Evolutionary conservation across 2,888 invertebrate genomes (phyloP).

Genomic region (Tineola bisselliella): DNA sequence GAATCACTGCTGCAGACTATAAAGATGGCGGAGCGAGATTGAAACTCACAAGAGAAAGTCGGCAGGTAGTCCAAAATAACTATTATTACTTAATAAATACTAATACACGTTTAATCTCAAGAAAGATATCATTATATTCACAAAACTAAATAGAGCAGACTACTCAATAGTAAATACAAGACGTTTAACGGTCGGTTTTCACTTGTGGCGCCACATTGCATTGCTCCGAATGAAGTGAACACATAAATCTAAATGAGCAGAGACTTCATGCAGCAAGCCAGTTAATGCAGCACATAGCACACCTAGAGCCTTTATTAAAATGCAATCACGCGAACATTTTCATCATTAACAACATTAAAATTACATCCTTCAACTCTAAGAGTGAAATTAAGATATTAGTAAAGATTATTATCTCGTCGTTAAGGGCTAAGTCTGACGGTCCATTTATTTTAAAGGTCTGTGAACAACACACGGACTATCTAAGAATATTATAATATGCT

Average conservation of each 20-base stretch:
- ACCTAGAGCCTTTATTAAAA: conserved; percentile 40
- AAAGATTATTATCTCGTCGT: conserved; percentile 6
- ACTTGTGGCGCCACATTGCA: conserved; percentile 7
- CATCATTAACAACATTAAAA: conserved; percentile 40
- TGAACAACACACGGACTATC: not conserved
- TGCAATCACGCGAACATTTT: conserved; percentile 44
- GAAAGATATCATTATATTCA: not conserved
- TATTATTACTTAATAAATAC: no score
- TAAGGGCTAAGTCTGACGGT: not conserved
- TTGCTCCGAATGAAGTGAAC: not conserved
- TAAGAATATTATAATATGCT: not conserved
- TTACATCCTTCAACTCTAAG: conserved; percentile 25
- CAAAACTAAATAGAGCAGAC: not conserved
- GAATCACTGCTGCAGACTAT: no score
- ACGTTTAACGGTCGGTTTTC: not conserved
- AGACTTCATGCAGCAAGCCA: not conserved
- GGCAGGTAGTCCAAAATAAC: no score
- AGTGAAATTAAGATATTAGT: conserved; percentile 5
- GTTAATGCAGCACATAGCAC: conserved; percentile 27
- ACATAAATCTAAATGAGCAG: conserved; percentile 13
- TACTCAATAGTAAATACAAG: conserved; percentile 1
- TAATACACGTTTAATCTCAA: no score
- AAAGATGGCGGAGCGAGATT: no score
- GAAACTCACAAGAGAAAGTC: no score
- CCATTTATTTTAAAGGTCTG: not conserved